Base-by-base conservation (phyloP, 1,140 invertebrate genomes). In the Diachasma alloeum region DNA sequence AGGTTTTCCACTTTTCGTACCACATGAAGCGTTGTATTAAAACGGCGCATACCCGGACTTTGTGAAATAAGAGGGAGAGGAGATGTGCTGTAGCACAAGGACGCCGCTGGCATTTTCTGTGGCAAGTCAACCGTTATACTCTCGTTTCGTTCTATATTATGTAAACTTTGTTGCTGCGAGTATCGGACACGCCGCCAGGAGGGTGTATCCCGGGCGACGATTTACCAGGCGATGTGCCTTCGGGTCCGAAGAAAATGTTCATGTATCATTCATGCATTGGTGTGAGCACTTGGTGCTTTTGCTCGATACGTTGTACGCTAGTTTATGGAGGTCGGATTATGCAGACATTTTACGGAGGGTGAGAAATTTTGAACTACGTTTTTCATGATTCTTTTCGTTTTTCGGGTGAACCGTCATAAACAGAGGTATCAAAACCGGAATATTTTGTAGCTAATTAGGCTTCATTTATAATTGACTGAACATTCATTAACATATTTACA, bases 211-310 rank as follows among this genome's bases (percentile, higher is more conserved):
- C 72, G 37, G 66, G 75, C 48, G 76, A 82, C 81, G 79, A 81
- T 82, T 81, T 82, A 82, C 76, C 26, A 75, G 39, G 73, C 39
- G 68, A 74, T 82, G 78, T 78, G 74, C 80, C 67, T 80, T 79
- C 78, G 76, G 78, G 81, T 81, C 76, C 78, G 15, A 69, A 75
- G 72, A 70, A 74, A 68, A 80, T 80, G 73, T 81, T 82, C 81
- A 81, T 82, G 81, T 82, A 82, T 82, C 81, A 82, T 82, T 82
- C 81, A 82, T 82, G 79, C 76, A 70, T 74, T 76, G 79, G 72
- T 71, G 72, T 76, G 78, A 76, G 53, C 59, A 63, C 24, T 63
- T 39, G 36, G 36, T 42, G 53, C 26, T 31, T 42, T 37, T 66
- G 48, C 75, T 42, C 59, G 68, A 44, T 63, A 63, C 59, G 1